Evolutionary conservation across 1,140 invertebrate species (phyloP).

Genomic region (Pseudomyrmex flavicornis): DNA sequence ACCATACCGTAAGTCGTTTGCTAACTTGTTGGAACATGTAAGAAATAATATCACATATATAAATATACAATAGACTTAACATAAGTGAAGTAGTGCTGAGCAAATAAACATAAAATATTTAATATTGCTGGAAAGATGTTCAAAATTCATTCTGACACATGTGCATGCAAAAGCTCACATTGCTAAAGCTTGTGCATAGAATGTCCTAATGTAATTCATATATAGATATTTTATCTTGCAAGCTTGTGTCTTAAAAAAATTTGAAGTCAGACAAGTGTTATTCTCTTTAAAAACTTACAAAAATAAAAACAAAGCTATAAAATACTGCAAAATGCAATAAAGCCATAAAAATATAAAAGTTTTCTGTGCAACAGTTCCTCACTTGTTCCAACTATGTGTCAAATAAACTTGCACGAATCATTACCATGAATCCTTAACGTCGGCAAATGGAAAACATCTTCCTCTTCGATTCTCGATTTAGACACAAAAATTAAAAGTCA

Average conservation of each 20-base stretch:
- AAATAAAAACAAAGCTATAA: background rate
- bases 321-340: background rate
- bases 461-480: slow-evolving; percentile 37
- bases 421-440: slow-evolving; percentile 33
- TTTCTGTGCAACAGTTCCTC: slow-evolving; percentile 38
- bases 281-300: background rate
- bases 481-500: slow-evolving; percentile 56
- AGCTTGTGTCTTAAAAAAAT: background rate
- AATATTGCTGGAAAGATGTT: background rate
- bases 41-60: slow-evolving; percentile 48
- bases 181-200: slow-evolving; percentile 7
- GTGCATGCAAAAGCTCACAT: background rate
- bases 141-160: slow-evolving; percentile 5
- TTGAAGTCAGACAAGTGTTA: background rate
- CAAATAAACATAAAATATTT: background rate
- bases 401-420: slow-evolving; percentile 40
- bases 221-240: background rate
- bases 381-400: slow-evolving; percentile 60
- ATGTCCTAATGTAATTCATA: background rate
- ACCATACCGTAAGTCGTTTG: slow-evolving; percentile 27
- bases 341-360: background rate
- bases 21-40: slow-evolving; percentile 62
- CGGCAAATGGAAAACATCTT: slow-evolving; percentile 29
- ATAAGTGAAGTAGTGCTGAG: background rate
- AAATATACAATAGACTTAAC: background rate